phyloP scores from a whole-genome alignment of 2,888 invertebrate genomes.

The Folsomia manolachei region DNA sequence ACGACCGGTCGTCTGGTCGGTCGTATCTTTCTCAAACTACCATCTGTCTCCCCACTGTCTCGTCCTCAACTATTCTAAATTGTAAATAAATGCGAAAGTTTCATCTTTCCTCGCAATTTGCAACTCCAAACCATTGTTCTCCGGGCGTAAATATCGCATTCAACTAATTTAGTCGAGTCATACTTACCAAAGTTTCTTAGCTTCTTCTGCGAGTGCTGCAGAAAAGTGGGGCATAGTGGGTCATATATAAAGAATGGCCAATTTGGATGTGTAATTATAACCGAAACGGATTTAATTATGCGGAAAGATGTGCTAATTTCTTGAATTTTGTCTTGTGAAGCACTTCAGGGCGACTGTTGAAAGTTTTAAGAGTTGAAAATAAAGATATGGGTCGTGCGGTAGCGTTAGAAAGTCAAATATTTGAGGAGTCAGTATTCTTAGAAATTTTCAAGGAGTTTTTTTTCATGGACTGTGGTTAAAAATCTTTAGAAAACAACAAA shows the following conservation, averaged over 20 bases:
- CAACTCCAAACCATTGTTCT: background rate
- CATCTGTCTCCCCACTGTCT: slow-evolving; percentile 8
- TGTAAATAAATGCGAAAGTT: slow-evolving; percentile 7
- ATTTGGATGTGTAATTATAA: slow-evolving; percentile 6
- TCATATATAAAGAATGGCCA: slow-evolving; percentile 4
- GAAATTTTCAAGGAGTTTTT: no score
- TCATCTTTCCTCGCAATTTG: background rate
- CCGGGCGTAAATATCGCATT: background rate
- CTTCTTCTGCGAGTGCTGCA: background rate
- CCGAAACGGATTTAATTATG: slow-evolving; percentile 8
- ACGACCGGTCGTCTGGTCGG: no score
- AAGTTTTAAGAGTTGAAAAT: background rate
- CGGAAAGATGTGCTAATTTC: slow-evolving; percentile 7
- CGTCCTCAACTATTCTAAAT: slow-evolving; percentile 2
- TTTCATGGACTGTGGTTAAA: no score
- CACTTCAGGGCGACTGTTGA: no score
- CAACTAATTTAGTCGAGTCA: background rate
- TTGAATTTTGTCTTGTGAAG: background rate
- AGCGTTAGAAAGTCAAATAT: no score
- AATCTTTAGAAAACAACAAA: no score
- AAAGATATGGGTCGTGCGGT: no score
- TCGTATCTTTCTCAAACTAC: background rate
- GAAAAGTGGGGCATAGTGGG: background rate
- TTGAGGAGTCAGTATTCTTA: no score
- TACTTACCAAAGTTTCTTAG: background rate